Evolutionary conservation across 2,888 invertebrate species (phyloP), one percentile per base, ranked within the genome.

Genomic region (Tachina fera): DNA sequence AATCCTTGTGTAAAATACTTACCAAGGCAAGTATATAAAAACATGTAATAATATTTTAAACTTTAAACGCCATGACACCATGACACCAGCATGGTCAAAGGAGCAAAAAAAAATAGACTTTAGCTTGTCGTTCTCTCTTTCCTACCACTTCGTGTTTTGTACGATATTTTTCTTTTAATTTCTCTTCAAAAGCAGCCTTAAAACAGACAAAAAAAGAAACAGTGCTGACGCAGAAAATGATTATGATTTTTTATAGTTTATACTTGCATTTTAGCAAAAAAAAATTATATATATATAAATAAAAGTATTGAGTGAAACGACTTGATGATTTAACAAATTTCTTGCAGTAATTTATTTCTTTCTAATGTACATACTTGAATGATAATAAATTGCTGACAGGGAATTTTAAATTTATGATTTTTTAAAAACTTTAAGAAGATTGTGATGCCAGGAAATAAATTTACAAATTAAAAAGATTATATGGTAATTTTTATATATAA

Each of bases 291-390:
- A n/a, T n/a, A 14, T 2, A 43, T 31, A 49, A 67, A 72, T n/a
- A 53, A 65, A 65, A 67, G 43, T 71, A 58, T 77, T 65, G 67
- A 51, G 51, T 65, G 19, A 58, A 72, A 83, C 77, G 65, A 72
- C 71, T 83, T 83, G 77, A 83, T 77, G 77, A 83, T 65, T 75
- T 51, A 41, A 81, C 51, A 61, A 45, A 60, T 65, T 58, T 63
- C 16, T 65, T 16, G 31, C 16, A 53, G 60, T 47, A 75, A 75
- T 61, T 81, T 75, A 75, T 81, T 81, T 61, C 31, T 16, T 43
- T 80, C 16, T 58, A 74, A 67, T 80, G 60, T 14, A n/a, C n/a
- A n/a, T n/a, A 43, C 51, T 22, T 74, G 14, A 68, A 53, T 68
- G 60, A 81, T 68, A 68, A 60, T 53, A 68, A 81, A 68, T 61